These are phyloP conservation scores for Lepidocyrtoides sp. DNA, from an alignment of 2,888 invertebrate species.

Conservation along the genomic window DNA sequence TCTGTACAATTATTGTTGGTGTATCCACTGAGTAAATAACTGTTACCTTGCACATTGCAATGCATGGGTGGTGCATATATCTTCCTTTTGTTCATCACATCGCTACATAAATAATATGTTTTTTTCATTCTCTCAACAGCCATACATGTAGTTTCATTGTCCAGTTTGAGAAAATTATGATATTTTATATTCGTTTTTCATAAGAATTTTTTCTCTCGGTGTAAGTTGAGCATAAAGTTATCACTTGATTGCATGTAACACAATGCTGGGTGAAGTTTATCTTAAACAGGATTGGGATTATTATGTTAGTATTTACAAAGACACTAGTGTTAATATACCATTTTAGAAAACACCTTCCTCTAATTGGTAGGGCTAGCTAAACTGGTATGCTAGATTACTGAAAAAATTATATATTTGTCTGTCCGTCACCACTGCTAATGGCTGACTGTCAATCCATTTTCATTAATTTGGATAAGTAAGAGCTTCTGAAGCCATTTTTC, in stretches of 20 bases:
- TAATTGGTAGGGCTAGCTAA: too few species aligned
- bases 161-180: neutral
- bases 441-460: too few species aligned
- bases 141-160: neutral
- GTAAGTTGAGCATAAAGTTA: neutral
- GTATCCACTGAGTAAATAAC: neutral
- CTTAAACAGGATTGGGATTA: neutral
- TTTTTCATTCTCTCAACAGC: neutral
- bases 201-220: neutral
- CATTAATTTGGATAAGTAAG: too few species aligned
- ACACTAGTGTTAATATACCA: neutral
- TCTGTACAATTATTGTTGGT: neutral
- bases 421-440: too few species aligned
- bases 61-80: neutral
- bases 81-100: neutral
- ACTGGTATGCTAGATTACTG: too few species aligned
- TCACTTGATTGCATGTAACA: neutral
- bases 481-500: too few species aligned
- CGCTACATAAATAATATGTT: neutral
- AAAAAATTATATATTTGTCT: too few species aligned
- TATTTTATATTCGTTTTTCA: neutral
- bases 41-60: neutral
- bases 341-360: neutral
- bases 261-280: neutral
- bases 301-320: neutral